Evolutionary conservation across 2,888 invertebrate species (phyloP).

Genomic region (Selenia dentaria): DNA sequence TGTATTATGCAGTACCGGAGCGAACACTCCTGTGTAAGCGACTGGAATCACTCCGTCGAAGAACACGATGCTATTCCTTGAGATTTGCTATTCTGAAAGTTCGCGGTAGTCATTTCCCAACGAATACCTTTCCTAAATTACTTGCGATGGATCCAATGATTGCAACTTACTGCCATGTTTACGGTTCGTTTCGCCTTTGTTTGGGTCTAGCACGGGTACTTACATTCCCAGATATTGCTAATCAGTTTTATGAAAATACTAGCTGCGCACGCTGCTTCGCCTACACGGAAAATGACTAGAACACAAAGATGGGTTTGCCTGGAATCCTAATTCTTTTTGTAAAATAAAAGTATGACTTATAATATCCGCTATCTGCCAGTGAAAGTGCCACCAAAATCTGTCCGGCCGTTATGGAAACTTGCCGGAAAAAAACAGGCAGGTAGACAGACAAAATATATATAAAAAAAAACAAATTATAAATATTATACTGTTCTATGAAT

Average conservation of each 20-base stretch:
- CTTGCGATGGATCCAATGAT: conserved; percentile 59
- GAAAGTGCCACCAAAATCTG: no score
- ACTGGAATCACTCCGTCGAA: conserved; percentile 71
- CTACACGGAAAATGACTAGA: no score
- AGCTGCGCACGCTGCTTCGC: no score
- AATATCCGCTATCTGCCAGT: no score
- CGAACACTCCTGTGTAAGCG: conserved; percentile 69
- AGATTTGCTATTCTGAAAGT: conserved; percentile 70
- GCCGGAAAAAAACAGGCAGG: no score
- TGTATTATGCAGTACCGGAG: conserved; percentile 80
- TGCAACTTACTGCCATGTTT: conserved; percentile 53
- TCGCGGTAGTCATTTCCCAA: conserved; percentile 57
- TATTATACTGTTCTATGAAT: no score
- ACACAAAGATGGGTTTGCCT: no score
- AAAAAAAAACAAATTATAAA: no score
- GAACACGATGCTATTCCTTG: conserved; percentile 64
- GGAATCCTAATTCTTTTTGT: no score
- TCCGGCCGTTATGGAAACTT: no score
- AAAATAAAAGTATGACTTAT: no score
- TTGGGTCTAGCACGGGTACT: conserved; percentile 22
- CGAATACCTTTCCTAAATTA: conserved; percentile 66
- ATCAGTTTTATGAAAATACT: conserved; percentile 30
- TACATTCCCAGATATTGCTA: conserved; percentile 25
- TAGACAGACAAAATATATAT: no score
- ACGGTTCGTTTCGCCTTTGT: conserved; percentile 38